Percentiles rank a stretch among this genome's conserved stretches.
These are phyloP conservation scores for Tanypteryx hageni DNA, from an alignment of 2,888 invertebrate genomes.

Conservation along the genomic window DNA sequence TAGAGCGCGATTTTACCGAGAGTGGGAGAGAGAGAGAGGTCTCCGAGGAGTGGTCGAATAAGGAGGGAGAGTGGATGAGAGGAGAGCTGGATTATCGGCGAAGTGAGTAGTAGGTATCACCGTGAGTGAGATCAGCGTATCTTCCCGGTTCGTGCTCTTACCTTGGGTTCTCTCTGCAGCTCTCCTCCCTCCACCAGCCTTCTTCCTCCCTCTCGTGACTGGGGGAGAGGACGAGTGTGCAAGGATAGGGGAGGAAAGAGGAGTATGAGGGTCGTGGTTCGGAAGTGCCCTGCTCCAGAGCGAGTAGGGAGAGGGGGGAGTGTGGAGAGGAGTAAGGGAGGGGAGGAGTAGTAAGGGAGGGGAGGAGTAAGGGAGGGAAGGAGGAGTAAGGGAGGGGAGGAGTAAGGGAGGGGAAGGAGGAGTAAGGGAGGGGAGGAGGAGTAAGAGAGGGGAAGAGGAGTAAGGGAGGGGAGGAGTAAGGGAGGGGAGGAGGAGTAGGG, in stretches of 20 bases:
- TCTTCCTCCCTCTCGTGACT: not conserved
- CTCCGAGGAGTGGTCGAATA: not conserved
- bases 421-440: not conserved
- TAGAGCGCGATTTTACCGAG: not conserved
- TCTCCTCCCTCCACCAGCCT: not conserved
- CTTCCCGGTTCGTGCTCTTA: not conserved
- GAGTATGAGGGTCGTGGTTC: not conserved
- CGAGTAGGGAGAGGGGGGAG: not conserved
- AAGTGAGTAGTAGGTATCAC: not conserved
- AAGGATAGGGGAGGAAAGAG: not conserved
- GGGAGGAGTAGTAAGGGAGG: no score
- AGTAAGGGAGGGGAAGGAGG: not conserved
- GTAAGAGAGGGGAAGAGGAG: not conserved
- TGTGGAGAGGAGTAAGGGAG: not conserved
- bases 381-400: not conserved
- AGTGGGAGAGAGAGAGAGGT: not conserved
- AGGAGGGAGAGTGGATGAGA: not conserved
- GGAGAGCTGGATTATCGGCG: not conserved
- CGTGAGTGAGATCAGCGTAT: slow-evolving; percentile 12
- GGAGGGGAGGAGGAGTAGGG: not conserved
- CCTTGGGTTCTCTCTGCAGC: not conserved
- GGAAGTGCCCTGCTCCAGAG: slow-evolving; percentile 15
- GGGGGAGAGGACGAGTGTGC: not conserved
- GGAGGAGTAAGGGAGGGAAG: not conserved
- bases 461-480: not conserved